phyloP scores from a whole-genome alignment of 2,797 vertebrate genomes.

The Poecile montanus region DNA sequence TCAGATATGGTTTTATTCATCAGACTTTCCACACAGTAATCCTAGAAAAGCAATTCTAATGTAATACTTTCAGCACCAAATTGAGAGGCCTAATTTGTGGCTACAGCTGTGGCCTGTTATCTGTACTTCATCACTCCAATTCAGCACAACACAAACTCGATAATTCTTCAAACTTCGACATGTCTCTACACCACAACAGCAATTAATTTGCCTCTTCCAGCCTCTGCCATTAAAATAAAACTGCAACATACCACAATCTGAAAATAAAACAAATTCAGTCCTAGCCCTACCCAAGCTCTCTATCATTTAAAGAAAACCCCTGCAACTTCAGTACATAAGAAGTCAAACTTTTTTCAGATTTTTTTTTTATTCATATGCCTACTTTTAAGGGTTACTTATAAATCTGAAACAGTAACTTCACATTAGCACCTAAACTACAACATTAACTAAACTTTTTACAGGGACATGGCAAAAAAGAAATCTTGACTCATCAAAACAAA shows the following conservation, averaged over 20 bases:
- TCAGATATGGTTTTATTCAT: constrained; percentile 43
- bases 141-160: constrained; percentile 39
- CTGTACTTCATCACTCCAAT: constrained; percentile 56
- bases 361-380: background rate
- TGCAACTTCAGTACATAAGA: background rate
- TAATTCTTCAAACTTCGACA: constrained; percentile 33
- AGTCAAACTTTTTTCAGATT: background rate
- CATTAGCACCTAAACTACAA: background rate
- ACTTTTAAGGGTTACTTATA: background rate
- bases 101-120: constrained; percentile 62
- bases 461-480: background rate
- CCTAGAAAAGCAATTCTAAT: constrained; percentile 57
- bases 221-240: constrained; percentile 13
- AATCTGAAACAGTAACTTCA: background rate
- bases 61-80: constrained; percentile 61
- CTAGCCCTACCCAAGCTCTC: constrained; percentile 16
- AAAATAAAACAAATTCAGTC: constrained; percentile 34
- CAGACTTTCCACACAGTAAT: constrained; percentile 52
- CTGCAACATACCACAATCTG: constrained; percentile 16
- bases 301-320: background rate
- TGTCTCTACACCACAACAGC: constrained; percentile 40
- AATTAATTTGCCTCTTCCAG: constrained; percentile 53
- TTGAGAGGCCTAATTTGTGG: constrained; percentile 70
- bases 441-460: background rate
- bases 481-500: background rate